phyloP scores from a whole-genome alignment of 2,797 vertebrate genomes.

The Chelmon rostratus region DNA sequence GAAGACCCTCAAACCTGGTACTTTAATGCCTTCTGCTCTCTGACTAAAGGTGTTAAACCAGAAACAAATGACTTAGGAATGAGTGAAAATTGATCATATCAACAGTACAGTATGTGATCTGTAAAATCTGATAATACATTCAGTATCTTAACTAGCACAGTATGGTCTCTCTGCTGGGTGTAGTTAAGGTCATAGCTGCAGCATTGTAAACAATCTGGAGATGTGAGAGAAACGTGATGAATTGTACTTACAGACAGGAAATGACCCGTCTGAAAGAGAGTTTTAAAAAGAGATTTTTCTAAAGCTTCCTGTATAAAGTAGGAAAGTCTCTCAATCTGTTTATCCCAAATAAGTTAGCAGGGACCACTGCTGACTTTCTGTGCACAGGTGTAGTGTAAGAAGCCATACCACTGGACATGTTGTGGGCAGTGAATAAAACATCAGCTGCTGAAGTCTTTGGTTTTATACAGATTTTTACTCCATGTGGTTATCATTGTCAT shows the following conservation, averaged over 20 bases:
- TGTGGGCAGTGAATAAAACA: no score
- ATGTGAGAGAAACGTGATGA: background rate
- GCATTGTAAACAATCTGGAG: background rate
- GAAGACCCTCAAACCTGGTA: constrained; percentile 96
- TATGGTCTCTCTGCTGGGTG: background rate
- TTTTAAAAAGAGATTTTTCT: no score
- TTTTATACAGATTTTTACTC: background rate
- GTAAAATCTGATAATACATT: background rate
- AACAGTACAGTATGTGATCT: background rate
- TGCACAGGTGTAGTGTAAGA: no score
- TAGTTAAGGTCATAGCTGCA: background rate
- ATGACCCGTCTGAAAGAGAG: background rate
- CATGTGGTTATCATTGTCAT: background rate
- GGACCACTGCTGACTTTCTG: no score
- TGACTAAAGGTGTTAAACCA: background rate
- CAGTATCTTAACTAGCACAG: no score
- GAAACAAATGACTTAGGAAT: background rate
- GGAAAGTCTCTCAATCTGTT: background rate
- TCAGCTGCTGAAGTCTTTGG: background rate
- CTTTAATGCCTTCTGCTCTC: no score
- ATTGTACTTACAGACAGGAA: background rate
- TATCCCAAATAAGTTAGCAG: no score
- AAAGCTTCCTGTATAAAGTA: background rate
- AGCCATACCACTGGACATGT: no score
- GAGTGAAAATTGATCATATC: background rate